Percentiles rank a stretch among this genome's conserved stretches.
These are phyloP conservation scores for Ciconia nigra DNA, from an alignment of 2,797 vertebrate genomes.

Conservation along the genomic window DNA sequence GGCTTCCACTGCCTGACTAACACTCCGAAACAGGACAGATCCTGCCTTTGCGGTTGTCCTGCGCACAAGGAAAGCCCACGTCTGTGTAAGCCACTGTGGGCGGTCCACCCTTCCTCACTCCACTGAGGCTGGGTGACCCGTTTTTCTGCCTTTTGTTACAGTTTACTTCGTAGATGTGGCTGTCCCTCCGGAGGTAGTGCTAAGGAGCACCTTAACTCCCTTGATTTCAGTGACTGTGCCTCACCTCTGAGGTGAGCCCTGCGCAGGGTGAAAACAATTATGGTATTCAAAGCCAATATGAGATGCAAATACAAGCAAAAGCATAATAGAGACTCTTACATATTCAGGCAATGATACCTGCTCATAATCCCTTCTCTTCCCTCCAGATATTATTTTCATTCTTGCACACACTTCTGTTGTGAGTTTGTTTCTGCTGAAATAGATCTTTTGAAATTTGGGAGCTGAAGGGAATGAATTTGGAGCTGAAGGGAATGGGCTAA, in stretches of 20 bases:
- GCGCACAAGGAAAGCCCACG: accelerated
- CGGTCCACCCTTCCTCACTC: neutral
- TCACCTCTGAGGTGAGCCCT: neutral
- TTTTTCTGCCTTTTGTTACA: neutral
- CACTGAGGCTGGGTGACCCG: accelerated
- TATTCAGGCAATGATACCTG: neutral
- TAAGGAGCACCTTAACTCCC: neutral
- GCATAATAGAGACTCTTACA: neutral
- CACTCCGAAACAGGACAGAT: neutral
- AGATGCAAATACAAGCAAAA: neutral
- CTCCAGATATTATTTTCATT: neutral
- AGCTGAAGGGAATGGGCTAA: neutral
- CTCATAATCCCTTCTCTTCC: neutral
- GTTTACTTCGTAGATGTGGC: neutral
- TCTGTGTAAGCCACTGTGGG: neutral
- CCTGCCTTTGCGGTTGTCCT: neutral
- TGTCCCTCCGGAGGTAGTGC: neutral
- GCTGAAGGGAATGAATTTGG: neutral
- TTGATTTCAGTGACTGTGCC: neutral
- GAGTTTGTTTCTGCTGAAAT: neutral
- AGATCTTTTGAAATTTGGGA: neutral
- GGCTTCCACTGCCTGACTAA: neutral
- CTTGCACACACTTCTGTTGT: neutral
- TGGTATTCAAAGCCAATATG: neutral
- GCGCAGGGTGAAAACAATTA: neutral